Base-by-base conservation (phyloP, 2,797 vertebrate genomes). In the Poeciliopsis gracilis region DNA sequence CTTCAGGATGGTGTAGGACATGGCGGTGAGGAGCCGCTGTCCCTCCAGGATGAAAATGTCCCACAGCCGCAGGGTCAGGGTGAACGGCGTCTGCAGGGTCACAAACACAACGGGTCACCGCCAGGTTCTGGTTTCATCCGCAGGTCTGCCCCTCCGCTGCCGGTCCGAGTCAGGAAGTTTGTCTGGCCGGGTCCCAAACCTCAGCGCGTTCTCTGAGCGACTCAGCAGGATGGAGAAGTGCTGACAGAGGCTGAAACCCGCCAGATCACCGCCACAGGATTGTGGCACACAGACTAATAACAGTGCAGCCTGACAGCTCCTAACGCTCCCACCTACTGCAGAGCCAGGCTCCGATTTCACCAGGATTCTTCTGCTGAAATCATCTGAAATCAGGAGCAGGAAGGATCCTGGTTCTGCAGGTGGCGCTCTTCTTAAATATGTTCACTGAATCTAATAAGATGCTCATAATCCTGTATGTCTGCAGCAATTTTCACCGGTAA, bases 31-130 rank as follows among this genome's bases (percentile, higher is more conserved):
- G 49, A 97, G 92, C 13, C 91, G 86, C 87, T 98, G 95, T 2
- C 96, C 95, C 84, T 97, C 97, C 88, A 97, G 92, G 79, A 97
- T 96, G 89, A 96, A 97, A 81, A 97, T 94, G 78, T 97, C 96
- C 96, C 96, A 97, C 28, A 97, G 91, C 4, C 96, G 95, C 46
- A 96, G 93, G 12, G 97, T 98, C 86, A 98, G 93, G 0, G 95
- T 96, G 91, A 97, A 97, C 0, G 96, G 97, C 0, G 96, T 97
- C 96, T 98, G 91, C 87, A 61, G 84, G 82, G 45, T 25, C 55
- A 84, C 73, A 73, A 36, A 77, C 81, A 84, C 61, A 75, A 71
- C 45, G 51, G 18, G 81, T 85, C 77, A 72, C 12, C 5, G 78
- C 7, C 2, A 33, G 47, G 6, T 41, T 0, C 63, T 20, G 36